Conservation (phyloP, 1,140 invertebrate genomes). For the Ladona fulva region DNA sequence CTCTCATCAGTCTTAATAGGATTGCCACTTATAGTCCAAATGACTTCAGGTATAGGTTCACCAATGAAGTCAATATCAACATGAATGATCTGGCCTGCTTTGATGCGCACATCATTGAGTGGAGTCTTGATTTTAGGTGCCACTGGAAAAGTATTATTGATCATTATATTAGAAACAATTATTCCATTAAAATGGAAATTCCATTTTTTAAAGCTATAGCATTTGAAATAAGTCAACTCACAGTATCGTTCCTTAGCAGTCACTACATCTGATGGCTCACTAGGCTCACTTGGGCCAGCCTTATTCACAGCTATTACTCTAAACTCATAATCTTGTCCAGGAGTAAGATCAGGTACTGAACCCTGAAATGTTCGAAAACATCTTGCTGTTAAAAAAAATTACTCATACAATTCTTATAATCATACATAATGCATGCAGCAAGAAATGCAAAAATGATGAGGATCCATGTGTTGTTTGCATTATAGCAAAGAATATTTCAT, state of each 20-base stretch:
- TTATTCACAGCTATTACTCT: constrained; percentile 90
- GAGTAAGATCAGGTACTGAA: constrained; percentile 77
- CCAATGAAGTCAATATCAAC: constrained; percentile 89
- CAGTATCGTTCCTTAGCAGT: constrained; percentile 74
- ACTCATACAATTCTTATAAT: too few species aligned
- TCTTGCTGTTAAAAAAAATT: too few species aligned
- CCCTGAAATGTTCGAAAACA: constrained; percentile 34
- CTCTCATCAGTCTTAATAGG: constrained; percentile 62
- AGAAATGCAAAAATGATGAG: too few species aligned
- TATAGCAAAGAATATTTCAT: too few species aligned
- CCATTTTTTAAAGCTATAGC: not conserved
- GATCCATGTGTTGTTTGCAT: too few species aligned
- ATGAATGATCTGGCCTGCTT: constrained; percentile 86
- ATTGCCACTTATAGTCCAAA: constrained; percentile 71
- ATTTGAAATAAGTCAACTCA: constrained; percentile 36
- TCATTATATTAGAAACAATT: constrained; percentile 13
- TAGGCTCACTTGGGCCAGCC: constrained; percentile 90
- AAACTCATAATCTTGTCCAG: constrained; percentile 96
- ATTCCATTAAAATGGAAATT: not conserved
- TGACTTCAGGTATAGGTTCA: constrained; percentile 76
- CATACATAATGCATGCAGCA: too few species aligned
- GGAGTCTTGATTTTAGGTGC: constrained; percentile 89
- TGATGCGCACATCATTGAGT: constrained; percentile 75
- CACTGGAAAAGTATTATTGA: constrained; percentile 46
- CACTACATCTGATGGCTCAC: constrained; percentile 82